Conservation (phyloP, 92 coral and sea anemone genomes). For the Epizoanthus ramosus region DNA sequence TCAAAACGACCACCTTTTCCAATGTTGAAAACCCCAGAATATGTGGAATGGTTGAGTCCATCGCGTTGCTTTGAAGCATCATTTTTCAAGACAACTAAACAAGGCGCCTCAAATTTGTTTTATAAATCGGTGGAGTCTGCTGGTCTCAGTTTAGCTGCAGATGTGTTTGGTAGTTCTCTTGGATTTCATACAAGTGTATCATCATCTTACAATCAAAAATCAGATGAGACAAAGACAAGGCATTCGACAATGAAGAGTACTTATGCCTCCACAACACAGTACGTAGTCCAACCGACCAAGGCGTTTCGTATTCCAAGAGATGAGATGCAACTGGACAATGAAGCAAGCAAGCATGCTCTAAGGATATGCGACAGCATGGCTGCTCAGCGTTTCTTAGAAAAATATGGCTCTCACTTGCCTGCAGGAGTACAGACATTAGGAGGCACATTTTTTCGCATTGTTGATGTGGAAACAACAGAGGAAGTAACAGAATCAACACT, state of each 20-base stretch:
- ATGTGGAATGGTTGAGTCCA: constrained; percentile 35
- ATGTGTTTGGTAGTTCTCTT: constrained; percentile 5
- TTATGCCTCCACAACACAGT: constrained; percentile 24
- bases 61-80: neutral
- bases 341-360: constrained; percentile 9
- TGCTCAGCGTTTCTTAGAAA: constrained; percentile 7
- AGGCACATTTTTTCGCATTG: constrained; percentile 19
- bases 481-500: constrained; percentile 5
- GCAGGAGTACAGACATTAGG: constrained; percentile 34
- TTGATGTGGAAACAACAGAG: constrained; percentile 20
- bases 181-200: constrained; percentile 9
- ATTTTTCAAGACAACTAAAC: constrained; percentile 12
- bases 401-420: constrained; percentile 28
- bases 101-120: constrained; percentile 3
- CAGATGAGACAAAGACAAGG: neutral
- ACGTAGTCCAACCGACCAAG: constrained; percentile 26
- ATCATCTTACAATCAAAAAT: constrained; percentile 8
- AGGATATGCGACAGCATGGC: neutral
- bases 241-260: neutral
- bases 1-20: constrained; percentile 39
- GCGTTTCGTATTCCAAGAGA: constrained; percentile 14
- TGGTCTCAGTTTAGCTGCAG: constrained; percentile 34
- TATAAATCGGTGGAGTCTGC: constrained; percentile 29
- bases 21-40: constrained; percentile 20
- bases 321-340: constrained; percentile 23